Evolutionary conservation across 2,797 vertebrate genomes (phyloP).

Genomic region (Anguilla anguilla): DNA sequence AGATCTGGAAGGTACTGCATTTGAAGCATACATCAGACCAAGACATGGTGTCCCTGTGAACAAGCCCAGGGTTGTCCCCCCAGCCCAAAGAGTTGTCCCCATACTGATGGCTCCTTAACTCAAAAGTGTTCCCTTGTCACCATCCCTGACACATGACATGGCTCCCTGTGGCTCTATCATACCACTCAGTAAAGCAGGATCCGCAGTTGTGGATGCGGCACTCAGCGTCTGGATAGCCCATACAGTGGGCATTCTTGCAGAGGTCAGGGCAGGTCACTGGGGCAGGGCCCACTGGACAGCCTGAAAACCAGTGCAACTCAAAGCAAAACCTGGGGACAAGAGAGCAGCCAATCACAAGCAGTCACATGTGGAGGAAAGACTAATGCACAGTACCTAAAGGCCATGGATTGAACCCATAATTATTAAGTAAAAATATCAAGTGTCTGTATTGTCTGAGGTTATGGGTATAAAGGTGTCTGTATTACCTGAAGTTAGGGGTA

Average conservation of each 20-base stretch:
- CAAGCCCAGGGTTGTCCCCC: neutral
- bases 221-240: slow-evolving; percentile 49
- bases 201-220: slow-evolving; percentile 56
- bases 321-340: slow-evolving; percentile 56
- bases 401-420: neutral
- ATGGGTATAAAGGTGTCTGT: neutral
- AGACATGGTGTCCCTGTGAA: neutral
- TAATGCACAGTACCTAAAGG: neutral
- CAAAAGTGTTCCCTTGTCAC: slow-evolving; percentile 39
- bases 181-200: slow-evolving; percentile 63
- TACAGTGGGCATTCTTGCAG: slow-evolving; percentile 52
- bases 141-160: slow-evolving; percentile 56
- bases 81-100: neutral
- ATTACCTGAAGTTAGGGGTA: neutral
- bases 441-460: neutral
- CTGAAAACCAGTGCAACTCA: slow-evolving; percentile 60
- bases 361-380: neutral
- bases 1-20: neutral
- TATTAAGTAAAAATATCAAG: neutral
- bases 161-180: slow-evolving; percentile 47
- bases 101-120: neutral
- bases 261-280: slow-evolving; percentile 60
- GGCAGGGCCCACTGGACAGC: slow-evolving; percentile 57
- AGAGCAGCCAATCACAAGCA: slow-evolving; percentile 10
- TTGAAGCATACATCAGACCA: neutral